Evolutionary conservation across 2,888 invertebrate genomes (phyloP).

Genomic region (Ephialtes manifestator): DNA sequence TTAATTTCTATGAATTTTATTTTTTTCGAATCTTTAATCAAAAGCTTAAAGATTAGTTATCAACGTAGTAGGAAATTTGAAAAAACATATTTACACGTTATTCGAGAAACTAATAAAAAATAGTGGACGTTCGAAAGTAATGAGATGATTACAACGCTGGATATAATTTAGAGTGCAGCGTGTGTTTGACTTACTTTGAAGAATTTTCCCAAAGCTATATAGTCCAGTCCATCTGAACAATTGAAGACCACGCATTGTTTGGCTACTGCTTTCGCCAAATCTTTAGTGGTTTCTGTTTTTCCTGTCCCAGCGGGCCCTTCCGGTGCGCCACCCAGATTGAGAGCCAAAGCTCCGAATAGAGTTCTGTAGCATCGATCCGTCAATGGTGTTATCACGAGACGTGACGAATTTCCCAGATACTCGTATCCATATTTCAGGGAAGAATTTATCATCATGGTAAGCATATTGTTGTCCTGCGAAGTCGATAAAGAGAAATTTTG

Average conservation of each 20-base stretch:
- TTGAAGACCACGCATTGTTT: slow-evolving; percentile 91
- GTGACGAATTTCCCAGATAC: slow-evolving; percentile 95
- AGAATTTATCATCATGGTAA: slow-evolving; percentile 88
- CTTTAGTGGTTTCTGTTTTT: slow-evolving; percentile 89
- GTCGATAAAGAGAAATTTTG: neutral
- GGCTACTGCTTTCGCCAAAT: slow-evolving; percentile 90
- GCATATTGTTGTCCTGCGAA: slow-evolving; percentile 85
- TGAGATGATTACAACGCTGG: no score
- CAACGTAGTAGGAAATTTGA: no score
- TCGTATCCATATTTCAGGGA: slow-evolving; percentile 91
- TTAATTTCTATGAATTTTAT: no score
- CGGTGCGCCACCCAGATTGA: slow-evolving; percentile 87
- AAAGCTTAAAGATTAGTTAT: no score
- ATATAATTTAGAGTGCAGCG: no score
- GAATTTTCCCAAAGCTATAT: slow-evolving; percentile 89
- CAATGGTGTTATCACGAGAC: slow-evolving; percentile 96
- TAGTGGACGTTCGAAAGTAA: no score
- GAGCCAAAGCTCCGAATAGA: slow-evolving; percentile 88
- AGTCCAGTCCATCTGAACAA: slow-evolving; percentile 90
- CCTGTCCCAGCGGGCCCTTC: slow-evolving; percentile 88
- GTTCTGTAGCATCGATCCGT: slow-evolving; percentile 95
- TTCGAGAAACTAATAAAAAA: no score
- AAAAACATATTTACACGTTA: no score
- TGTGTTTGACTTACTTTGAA: slow-evolving; percentile 84
- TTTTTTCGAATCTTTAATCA: no score